Conservation (phyloP, 1,140 invertebrate species). For the Leptestheria dahalacensis region DNA sequence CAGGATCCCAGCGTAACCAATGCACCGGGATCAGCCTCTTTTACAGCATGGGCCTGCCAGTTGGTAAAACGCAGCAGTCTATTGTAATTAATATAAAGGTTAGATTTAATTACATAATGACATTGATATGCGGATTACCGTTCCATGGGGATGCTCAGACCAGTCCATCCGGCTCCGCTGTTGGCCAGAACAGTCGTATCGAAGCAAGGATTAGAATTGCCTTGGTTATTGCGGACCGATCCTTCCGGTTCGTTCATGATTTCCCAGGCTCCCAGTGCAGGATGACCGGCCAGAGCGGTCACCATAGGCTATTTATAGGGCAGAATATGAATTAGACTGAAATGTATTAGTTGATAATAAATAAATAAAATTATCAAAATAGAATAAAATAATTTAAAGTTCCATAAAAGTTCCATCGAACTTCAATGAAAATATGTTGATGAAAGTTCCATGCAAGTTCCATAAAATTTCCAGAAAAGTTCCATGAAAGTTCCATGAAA, state of each 20-base stretch:
- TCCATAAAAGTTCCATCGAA: no score
- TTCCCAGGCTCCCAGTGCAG: constrained; percentile 29
- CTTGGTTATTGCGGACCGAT: constrained; percentile 22
- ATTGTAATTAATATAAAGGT: not conserved
- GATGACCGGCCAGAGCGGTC: constrained; percentile 25
- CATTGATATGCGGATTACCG: no score
- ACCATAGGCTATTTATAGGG: constrained; percentile 22
- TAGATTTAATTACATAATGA: no score
- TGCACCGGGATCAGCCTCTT: constrained; percentile 23
- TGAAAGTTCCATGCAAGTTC: no score
- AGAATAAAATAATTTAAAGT: constrained; percentile 1
- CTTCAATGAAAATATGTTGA: no score
- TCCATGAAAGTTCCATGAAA: no score
- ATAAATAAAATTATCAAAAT: constrained; percentile 3
- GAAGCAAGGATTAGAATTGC: constrained; percentile 26
- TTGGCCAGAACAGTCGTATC: constrained; percentile 23
- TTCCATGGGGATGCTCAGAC: constrained; percentile 8
- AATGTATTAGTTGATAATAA: not conserved
- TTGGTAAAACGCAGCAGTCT: constrained; percentile 25
- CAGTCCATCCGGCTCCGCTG: constrained; percentile 17
- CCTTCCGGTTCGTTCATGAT: constrained; percentile 32
- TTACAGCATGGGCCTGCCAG: constrained; percentile 27
- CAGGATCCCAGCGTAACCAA: constrained; percentile 28
- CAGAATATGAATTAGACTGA: not conserved
- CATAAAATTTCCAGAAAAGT: no score